Percentiles rank a stretch among this genome's conserved stretches.
phyloP scores from a whole-genome alignment of 2,888 invertebrate genomes.

The Augiades crinisus region DNA sequence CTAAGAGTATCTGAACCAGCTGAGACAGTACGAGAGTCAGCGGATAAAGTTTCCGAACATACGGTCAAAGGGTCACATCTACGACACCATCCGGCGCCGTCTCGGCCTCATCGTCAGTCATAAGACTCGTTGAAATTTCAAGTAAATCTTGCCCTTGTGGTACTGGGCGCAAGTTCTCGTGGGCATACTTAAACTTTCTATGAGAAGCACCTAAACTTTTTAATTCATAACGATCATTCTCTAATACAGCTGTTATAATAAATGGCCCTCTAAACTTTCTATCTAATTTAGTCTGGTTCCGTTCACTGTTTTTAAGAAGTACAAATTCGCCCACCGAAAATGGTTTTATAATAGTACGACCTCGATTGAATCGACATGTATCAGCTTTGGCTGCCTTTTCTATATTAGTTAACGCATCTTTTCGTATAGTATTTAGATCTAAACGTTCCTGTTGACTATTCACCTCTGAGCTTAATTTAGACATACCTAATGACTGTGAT shows the following conservation, averaged over 20 bases:
- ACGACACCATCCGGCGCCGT: conserved; percentile 10
- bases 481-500: conserved; percentile 20
- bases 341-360: conserved; percentile 8
- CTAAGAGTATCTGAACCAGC: too few species aligned
- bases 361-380: conserved; percentile 7
- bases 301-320: conserved; percentile 11
- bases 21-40: too few species aligned
- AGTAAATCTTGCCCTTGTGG: conserved; percentile 26
- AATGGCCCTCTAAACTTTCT: conserved; percentile 18
- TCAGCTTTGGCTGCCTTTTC: neutral
- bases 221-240: conserved; percentile 17
- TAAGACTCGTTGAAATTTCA: neutral
- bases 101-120: too few species aligned
- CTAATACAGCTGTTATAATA: conserved; percentile 5
- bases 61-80: too few species aligned
- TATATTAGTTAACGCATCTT: conserved; percentile 8
- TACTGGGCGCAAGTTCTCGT: conserved; percentile 32
- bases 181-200: conserved; percentile 30
- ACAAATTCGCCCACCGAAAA: conserved; percentile 14
- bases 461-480: neutral
- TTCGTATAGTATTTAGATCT: conserved; percentile 1
- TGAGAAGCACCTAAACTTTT: conserved; percentile 25
- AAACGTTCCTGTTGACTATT: neutral
- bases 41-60: too few species aligned
- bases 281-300: conserved; percentile 15